A percentile compares a stretch with the other conserved stretches of the same genome.
Conservation (phyloP, 2,113 vertebrate genomes). For the Tragelaphus buxtoni region DNA sequence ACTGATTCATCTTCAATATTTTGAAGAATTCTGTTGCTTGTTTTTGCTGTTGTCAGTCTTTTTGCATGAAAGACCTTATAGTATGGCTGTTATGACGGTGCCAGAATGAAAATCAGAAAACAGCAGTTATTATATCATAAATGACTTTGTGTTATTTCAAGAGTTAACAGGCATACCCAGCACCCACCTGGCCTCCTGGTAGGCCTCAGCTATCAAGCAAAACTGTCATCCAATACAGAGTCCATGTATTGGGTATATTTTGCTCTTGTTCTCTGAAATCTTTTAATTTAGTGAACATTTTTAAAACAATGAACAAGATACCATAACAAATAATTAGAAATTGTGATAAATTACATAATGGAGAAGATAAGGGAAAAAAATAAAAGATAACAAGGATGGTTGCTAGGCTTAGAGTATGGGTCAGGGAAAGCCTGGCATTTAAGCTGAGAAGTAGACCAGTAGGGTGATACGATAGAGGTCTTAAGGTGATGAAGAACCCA, state of each 20-base stretch:
- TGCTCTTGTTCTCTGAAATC: neutral
- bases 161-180: neutral
- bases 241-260: neutral
- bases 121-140: neutral
- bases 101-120: neutral
- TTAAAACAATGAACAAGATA: neutral
- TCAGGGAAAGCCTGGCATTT: neutral
- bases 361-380: neutral
- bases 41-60: neutral
- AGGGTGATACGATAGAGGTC: neutral
- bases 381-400: neutral
- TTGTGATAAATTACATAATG: neutral
- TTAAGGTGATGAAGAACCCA: neutral
- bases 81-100: neutral
- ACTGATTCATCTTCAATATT: neutral
- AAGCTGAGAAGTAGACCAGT: neutral
- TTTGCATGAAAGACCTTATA: neutral
- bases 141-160: neutral
- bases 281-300: neutral
- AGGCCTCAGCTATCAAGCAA: neutral
- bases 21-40: neutral
- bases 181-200: neutral
- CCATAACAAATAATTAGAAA: neutral
- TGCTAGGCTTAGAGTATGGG: neutral
- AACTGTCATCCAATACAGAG: neutral